Base-by-base conservation (phyloP, 2,888 invertebrate species). In the Myopa tessellatipennis region DNA sequence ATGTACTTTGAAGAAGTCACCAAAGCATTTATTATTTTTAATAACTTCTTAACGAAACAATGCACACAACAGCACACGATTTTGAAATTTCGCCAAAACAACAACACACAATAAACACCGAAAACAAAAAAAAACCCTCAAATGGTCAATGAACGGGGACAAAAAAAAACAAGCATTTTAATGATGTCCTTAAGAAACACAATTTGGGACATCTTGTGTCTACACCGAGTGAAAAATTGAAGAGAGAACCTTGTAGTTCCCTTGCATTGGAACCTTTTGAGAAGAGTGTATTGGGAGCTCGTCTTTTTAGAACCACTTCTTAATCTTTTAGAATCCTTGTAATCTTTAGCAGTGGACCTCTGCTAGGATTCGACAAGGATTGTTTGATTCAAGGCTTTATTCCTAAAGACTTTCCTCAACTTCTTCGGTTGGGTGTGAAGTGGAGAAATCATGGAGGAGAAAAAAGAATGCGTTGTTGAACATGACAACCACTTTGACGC, bases 401-500 rank as follows among this genome's bases (percentile, higher is more conserved):
- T 26, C 26, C 26, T 26, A 26, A 26, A 26, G 26, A 26, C 1
- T 26, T 26, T 26, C 26, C 26, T 26, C 26, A 26, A 26, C 26
- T 26, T 26, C 26, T 26, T 26, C 3, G 45, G 45, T 45, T 6
- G 45, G 45, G 45, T 8, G 45, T 45, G 45, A 6, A 10, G 45
- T 10, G 45, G 45, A 10, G 45, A 26, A 26, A 26, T 26, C 26
- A 10, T 45, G 45, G 45, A 6, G 45, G 61, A n/a, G 18, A 18
- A n/a, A 18, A 3, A n/a, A 34, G 34, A n/a, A 16, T 61, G 61
- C 18, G 61, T n/a, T 10, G 18, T 18, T 26, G 10, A 34, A 61
- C 69, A 73, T 73, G 73, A 74, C 73, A 73, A 36, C 36, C 34
- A 60, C 63, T 74, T 77, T 69, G 74, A 65, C 69, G 74, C 60